Evolutionary conservation across 2,888 invertebrate species (phyloP).

Genomic region (Scrobipalpa atriplicella): DNA sequence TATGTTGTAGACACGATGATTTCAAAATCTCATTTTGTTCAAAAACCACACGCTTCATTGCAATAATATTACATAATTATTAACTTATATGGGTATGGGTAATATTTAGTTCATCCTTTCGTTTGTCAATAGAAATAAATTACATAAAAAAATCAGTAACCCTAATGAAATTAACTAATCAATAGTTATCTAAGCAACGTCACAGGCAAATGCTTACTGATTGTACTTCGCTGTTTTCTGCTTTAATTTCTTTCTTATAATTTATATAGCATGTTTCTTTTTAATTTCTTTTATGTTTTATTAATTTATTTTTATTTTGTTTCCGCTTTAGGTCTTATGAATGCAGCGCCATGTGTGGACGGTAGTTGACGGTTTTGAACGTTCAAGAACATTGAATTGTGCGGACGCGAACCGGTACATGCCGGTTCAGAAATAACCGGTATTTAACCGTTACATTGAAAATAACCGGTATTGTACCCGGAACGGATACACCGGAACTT

Average conservation of each 20-base stretch:
- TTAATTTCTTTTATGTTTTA: slow-evolving; percentile 37
- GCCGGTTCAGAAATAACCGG: neutral
- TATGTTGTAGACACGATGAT: too few relatives aligned
- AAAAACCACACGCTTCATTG: slow-evolving; percentile 36
- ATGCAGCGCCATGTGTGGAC: slow-evolving; percentile 78
- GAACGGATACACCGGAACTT: too few relatives aligned
- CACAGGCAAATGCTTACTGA: too few relatives aligned
- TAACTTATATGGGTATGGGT: neutral
- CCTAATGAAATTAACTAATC: too few relatives aligned
- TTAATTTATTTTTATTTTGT: slow-evolving; percentile 49
- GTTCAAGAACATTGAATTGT: neutral
- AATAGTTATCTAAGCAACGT: too few relatives aligned
- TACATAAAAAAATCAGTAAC: too few relatives aligned
- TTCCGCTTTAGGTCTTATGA: slow-evolving; percentile 71
- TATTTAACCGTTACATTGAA: neutral
- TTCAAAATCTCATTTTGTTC: slow-evolving; percentile 14
- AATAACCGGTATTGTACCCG: neutral
- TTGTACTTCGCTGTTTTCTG: too few relatives aligned
- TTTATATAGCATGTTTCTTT: slow-evolving; percentile 38
- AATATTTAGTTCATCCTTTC: too few relatives aligned
- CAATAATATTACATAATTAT: slow-evolving; percentile 20
- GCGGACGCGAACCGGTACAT: neutral
- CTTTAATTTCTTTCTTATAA: slow-evolving; percentile 33
- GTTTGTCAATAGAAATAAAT: too few relatives aligned
- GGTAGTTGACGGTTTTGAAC: slow-evolving; percentile 51